Evolutionary conservation across 2,888 invertebrate species (phyloP), one percentile per base, ranked within the genome.

Genomic region (Leptothorax acervorum): DNA sequence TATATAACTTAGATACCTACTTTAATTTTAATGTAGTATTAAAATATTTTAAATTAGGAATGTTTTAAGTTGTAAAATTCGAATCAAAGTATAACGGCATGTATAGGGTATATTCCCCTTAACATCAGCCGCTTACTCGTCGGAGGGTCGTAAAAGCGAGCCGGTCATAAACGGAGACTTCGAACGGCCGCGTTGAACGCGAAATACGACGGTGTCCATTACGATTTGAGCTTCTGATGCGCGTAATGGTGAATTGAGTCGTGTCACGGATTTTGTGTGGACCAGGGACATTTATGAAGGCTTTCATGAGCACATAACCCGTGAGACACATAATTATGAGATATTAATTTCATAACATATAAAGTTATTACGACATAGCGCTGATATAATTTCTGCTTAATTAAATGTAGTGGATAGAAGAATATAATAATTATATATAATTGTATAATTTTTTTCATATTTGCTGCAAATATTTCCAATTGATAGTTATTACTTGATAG

Each of bases 171-270:
- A 70, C 31, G 53, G 35, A 70, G 51, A 31, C 31, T 66, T 31
- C 31, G 48, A 45, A 48, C 18, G 45, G 66, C 15, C 31, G 5
- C 31, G 70, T 12, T 53, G n/a, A 70, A 51, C 35, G 70, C 51
- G 70, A 70, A 70, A 70, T 35, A 53, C 51, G 31, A 35, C 8
- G 35, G n/a, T 70, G 51, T 70, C 70, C 48, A 31, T 48, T 68
- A 51, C 53, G n/a, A 51, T 70, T 70, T 70, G 51, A n/a, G 31
- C 70, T 70, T 51, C n/a, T 53, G n/a, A 70, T 35, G 35, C 51
- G n/a, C n/a, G 35, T 39, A 11, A 70, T 35, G n/a, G n/a, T 53
- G 35, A 35, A 70, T 70, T 23, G 53, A 70, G n/a, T 31, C 12
- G n/a, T 53, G n/a, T 51, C 31, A 35, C 53, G 35, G 51, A 70